Evolutionary conservation across 2,113 vertebrate species (phyloP).

Genomic region (Bos indicus): DNA sequence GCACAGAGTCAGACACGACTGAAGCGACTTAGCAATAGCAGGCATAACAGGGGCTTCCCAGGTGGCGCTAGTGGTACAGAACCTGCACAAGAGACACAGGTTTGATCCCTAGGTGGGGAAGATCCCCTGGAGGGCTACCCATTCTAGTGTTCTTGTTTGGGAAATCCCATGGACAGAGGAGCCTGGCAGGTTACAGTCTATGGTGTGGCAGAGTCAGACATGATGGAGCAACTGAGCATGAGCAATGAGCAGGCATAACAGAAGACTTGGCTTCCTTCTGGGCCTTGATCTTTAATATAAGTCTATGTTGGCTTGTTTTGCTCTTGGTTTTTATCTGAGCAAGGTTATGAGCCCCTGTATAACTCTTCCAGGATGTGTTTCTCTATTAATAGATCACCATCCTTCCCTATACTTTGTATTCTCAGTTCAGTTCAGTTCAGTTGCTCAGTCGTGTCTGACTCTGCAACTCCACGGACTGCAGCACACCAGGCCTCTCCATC

Average conservation of each 20-base stretch:
- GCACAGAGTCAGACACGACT: too few species aligned
- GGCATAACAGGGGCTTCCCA: neutral
- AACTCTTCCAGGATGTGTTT: neutral
- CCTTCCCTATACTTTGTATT: neutral
- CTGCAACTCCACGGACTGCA: neutral
- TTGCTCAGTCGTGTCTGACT: neutral
- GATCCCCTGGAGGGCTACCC: neutral
- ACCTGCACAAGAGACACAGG: neutral
- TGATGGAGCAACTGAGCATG: rapidly evolving
- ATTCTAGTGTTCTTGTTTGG: neutral
- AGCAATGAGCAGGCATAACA: neutral
- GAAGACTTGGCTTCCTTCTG: neutral
- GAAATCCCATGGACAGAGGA: neutral
- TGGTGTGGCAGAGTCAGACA: neutral
- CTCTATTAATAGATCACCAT: neutral
- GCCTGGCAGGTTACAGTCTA: neutral
- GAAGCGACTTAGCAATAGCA: too few species aligned
- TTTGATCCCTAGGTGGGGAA: neutral
- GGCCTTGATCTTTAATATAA: neutral
- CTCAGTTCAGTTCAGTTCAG: neutral
- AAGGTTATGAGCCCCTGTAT: neutral
- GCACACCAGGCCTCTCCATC: neutral
- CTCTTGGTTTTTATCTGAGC: neutral
- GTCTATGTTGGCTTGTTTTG: neutral
- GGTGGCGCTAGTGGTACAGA: neutral